Base-by-base conservation (phyloP, 2,797 vertebrate species). In the Artibeus jamaicensis region DNA sequence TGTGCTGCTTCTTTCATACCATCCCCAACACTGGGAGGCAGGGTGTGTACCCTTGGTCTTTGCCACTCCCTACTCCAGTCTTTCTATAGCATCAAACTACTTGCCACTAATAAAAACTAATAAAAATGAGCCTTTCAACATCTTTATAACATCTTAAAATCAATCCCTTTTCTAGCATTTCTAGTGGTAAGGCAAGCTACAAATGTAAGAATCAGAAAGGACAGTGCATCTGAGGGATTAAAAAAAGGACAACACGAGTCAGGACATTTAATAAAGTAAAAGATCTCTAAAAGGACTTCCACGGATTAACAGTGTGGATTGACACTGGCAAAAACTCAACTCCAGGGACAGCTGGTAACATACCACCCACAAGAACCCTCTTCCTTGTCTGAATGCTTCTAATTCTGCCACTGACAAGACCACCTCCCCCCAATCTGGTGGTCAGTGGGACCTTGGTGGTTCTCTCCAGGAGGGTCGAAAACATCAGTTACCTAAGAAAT, bases 361-460 rank as follows among this genome's bases (percentile, higher is more conserved):
- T 42, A 18, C 55, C 11, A 22, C 37, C 11, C 4, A 18, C 5
- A 32, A n/a, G 29, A 57, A 8, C 42, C 24, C 12, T 22, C 6
- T 2, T 15, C 11, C 46, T 9, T 4, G 10, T 26, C 68, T 9
- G 32, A 32, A n/a, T 0, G 24, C 22, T 37, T 5, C 5, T 4
- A 42, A 26, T 6, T 53, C 37, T n/a, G 15, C 59, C 9, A 26
- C 48, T 11, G 44, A 29, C 16, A 53, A 73, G 46, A 79, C 70
- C 21, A 37, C 34, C 32, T 26, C 59, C n/a, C 34, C 10, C 26
- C 9, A 62, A 15, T 24, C 50, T 16, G 3, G 21, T 9, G n/a
- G 39, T 39, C 42, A 34, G 2, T 10, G 24, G 21, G 78, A 9
- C 50, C 62, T 24, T 22, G 34, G 50, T 81, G 74, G 21, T 24